Evolutionary conservation across 2,888 invertebrate genomes (phyloP), one percentile per base, ranked within the genome.

Genomic region (Cephus rjabovi): DNA sequence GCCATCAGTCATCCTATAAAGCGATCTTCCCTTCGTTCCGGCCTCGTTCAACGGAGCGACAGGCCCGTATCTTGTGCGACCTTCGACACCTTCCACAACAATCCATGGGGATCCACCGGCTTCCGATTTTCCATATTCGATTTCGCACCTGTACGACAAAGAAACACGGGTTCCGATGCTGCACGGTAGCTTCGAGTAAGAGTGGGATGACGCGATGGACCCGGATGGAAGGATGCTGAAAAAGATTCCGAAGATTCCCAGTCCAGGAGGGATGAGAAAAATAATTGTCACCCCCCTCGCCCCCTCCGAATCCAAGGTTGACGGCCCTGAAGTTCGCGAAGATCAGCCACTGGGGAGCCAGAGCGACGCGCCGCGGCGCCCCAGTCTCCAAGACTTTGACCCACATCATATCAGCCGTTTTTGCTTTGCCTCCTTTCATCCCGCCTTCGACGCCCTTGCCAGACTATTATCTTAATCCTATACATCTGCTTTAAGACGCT

Each of bases 401-500:
- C 89, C 89, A 89, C 89, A 89, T 89, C 89, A 89, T 89, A 89
- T 89, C 89, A 85, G 87, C 90, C 88, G 89, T 90, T 90, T 90
- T 90, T 90, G 90, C 89, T 87, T 85, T 82, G 83, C 82, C 81
- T 83, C 83, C 85, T 84, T 89, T 86, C 85, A 81, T 81, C 84
- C 56, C 84, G 86, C 86, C 87, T 88, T 89, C 87, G 82, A 81
- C 81, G 80, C 83, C 86, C 89, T 87, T 87, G 80, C 85, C 86
- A 89, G 90, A 89, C 90, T 89, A 90, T 90, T 89, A 90, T 90
- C 90, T 90, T 90, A 90, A 90, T 90, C 89, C 89, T 87, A 89
- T 89, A 90, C 89, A 89, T 89, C 90, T 88, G 87, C 89, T 90
- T 90, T 90, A 90, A 90, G 90, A 88, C 79, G 82, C 80, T 84